Evolutionary conservation across 2,113 vertebrate species (phyloP).

Genomic region (Lycaon pictus): DNA sequence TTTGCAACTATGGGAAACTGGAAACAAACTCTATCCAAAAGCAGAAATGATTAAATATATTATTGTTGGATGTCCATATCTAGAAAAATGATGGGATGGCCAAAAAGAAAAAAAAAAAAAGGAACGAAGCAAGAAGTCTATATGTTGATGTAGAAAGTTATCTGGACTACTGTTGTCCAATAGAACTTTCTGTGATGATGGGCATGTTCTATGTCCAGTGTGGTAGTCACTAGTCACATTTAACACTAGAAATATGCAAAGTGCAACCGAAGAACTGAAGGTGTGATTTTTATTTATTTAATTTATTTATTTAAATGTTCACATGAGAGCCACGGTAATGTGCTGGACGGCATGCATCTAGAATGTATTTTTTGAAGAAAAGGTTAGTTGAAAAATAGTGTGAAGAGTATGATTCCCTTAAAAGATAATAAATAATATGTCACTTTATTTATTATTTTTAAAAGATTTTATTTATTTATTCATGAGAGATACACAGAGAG

Average conservation of each 20-base stretch:
- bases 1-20: not conserved
- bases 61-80: no score
- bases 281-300: not conserved
- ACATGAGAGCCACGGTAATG: not conserved
- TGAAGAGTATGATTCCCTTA: not conserved
- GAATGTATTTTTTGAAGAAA: not conserved
- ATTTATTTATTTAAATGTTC: not conserved
- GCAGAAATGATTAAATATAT: not conserved
- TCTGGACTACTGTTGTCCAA: not conserved
- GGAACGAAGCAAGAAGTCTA: not conserved
- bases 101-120: not conserved
- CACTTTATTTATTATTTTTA: not conserved
- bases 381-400: not conserved
- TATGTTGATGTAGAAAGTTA: not conserved
- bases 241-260: not conserved
- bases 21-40: not conserved
- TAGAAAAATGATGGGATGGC: not conserved
- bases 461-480: no score
- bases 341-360: not conserved
- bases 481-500: no score
- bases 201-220: not conserved
- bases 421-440: not conserved
- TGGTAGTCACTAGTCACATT: not conserved
- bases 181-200: not conserved
- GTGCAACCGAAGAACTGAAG: not conserved